Percentiles rank a stretch among this genome's conserved stretches.
These are phyloP conservation scores for Limenitis camilla DNA, from an alignment of 2,888 invertebrate species.

Conservation along the genomic window DNA sequence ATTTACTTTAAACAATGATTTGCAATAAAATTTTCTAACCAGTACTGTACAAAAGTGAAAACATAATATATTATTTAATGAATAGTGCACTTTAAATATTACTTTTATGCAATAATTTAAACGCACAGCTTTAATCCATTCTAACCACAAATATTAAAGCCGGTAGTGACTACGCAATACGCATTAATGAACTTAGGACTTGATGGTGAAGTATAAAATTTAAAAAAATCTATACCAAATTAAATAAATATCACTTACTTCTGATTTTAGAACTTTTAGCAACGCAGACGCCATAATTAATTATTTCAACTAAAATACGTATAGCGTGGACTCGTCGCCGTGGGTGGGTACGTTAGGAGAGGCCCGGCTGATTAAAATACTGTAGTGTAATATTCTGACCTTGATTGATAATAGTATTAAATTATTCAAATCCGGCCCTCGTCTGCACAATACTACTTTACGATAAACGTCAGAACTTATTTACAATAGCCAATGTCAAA, in stretches of 20 bases:
- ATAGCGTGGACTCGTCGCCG: constrained; percentile 27
- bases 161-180: not conserved
- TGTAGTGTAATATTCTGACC: constrained; percentile 49
- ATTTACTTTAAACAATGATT: too few relatives aligned
- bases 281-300: constrained; percentile 55
- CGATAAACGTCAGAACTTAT: constrained; percentile 1
- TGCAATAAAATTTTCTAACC: too few relatives aligned
- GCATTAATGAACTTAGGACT: not conserved
- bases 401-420: constrained; percentile 69
- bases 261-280: constrained; percentile 60
- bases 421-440: constrained; percentile 40
- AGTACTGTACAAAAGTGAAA: too few relatives aligned
- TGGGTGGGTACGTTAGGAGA: constrained; percentile 28
- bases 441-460: constrained; percentile 18
- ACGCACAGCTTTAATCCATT: not conserved
- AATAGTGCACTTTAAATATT: too few relatives aligned
- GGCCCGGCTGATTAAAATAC: constrained; percentile 61
- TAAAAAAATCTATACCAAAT: not conserved
- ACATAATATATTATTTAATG: not conserved
- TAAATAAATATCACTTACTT: constrained; percentile 48
- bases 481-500: constrained; percentile 7
- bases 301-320: constrained; percentile 23
- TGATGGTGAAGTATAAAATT: not conserved
- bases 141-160: constrained; percentile 1
- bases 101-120: not conserved